These are phyloP conservation scores for Fregata magnificens DNA, from an alignment of 2,113 vertebrate genomes.

Conservation along the genomic window DNA sequence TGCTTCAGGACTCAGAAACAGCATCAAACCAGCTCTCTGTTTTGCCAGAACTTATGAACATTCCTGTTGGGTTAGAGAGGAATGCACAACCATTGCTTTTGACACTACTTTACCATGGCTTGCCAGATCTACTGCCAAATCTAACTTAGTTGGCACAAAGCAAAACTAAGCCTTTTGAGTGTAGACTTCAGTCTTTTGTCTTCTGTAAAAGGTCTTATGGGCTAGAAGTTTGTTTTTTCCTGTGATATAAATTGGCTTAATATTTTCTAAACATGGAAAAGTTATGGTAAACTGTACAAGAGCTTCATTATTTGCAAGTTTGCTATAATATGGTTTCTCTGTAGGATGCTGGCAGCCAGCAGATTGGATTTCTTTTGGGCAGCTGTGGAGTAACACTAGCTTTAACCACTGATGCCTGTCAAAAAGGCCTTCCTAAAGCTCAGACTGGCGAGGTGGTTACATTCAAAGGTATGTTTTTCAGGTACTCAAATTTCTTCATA, in stretches of 20 bases:
- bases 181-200: background rate
- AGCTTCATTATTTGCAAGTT: background rate
- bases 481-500: background rate
- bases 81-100: background rate
- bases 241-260: background rate
- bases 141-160: background rate
- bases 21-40: background rate
- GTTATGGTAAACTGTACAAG: background rate
- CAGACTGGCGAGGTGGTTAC: slow-evolving; percentile 92
- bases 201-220: background rate
- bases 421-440: slow-evolving; percentile 95
- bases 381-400: slow-evolving; percentile 93
- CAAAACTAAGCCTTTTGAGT: background rate
- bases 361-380: slow-evolving; percentile 93
- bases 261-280: background rate
- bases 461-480: slow-evolving; percentile 86
- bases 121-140: background rate
- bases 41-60: background rate
- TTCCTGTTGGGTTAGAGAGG: background rate
- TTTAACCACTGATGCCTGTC: slow-evolving; percentile 94
- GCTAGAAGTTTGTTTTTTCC: background rate
- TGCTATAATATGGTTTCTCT: background rate
- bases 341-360: slow-evolving; percentile 94
- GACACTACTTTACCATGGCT: background rate
- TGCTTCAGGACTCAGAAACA: background rate